Conservation (phyloP, 2,888 invertebrate genomes). For the Acanthosepion esculentum region DNA sequence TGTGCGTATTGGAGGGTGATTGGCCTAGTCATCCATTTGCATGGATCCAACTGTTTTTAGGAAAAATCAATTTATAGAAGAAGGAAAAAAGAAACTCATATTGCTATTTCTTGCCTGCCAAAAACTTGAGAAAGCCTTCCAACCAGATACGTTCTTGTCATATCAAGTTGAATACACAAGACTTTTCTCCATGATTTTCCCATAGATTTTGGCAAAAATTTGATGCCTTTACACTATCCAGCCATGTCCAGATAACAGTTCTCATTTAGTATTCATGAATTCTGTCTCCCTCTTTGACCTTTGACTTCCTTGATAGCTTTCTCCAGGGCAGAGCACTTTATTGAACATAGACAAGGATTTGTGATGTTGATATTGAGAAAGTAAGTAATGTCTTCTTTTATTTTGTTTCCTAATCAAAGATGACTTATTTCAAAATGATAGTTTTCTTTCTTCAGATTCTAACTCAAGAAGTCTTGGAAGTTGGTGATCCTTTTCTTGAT, state of each 20-base stretch:
- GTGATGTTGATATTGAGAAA: background rate
- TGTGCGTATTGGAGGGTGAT: too few species aligned
- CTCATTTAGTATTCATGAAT: background rate
- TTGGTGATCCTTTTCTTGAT: too few species aligned
- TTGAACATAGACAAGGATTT: background rate
- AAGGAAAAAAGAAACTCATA: background rate
- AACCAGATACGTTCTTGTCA: background rate
- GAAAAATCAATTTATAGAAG: background rate
- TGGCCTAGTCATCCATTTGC: background rate
- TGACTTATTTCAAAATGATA: background rate
- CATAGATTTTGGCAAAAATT: background rate
- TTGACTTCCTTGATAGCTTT: background rate
- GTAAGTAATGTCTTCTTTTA: too few species aligned
- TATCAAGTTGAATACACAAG: background rate
- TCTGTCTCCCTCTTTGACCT: background rate
- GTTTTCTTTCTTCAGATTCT: too few species aligned
- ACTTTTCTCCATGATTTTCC: background rate
- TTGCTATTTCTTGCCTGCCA: background rate
- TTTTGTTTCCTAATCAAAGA: background rate
- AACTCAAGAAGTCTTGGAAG: too few species aligned
- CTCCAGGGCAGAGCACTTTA: background rate
- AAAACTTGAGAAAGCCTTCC: background rate
- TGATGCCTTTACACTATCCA: background rate
- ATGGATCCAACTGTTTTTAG: background rate
- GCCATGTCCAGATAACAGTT: conserved; percentile 33